Percentiles rank a stretch among this genome's conserved stretches.
These are phyloP conservation scores for Fistularia tabacaria DNA, from an alignment of 2,797 vertebrate species.

Conservation along the genomic window DNA sequence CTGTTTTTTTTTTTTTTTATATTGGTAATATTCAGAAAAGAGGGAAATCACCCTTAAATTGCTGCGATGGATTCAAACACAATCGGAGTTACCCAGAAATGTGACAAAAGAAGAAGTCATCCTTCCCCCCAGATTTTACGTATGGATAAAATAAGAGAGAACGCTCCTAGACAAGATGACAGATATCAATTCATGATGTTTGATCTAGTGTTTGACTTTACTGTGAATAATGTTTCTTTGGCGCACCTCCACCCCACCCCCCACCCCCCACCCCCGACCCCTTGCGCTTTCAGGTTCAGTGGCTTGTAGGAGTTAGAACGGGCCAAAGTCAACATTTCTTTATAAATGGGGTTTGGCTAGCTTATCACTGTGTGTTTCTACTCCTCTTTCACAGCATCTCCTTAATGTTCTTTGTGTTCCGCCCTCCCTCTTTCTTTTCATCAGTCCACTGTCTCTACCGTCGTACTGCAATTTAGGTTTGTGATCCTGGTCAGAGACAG, in stretches of 20 bases:
- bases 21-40: slow-evolving; percentile 21
- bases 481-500: slow-evolving; percentile 14
- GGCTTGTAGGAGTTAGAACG: not conserved
- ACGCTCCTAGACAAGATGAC: too few species aligned
- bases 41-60: slow-evolving; percentile 24
- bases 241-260: too few species aligned
- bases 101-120: slow-evolving; percentile 42
- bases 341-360: too few species aligned
- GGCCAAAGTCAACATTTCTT: not conserved
- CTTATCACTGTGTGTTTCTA: too few species aligned
- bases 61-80: slow-evolving; percentile 24
- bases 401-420: not conserved
- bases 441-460: too few species aligned
- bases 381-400: too few species aligned
- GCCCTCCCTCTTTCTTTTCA: not conserved
- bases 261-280: not conserved
- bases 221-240: too few species aligned
- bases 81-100: slow-evolving; percentile 40
- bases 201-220: too few species aligned
- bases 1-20: slow-evolving; percentile 20
- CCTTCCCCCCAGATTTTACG: slow-evolving; percentile 17
- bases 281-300: too few species aligned
- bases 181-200: too few species aligned
- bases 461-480: not conserved
- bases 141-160: too few species aligned